Percentiles rank a stretch among this genome's conserved stretches.
phyloP scores from a whole-genome alignment of 2,888 invertebrate species.

The Lordiphosa fenestrarum region DNA sequence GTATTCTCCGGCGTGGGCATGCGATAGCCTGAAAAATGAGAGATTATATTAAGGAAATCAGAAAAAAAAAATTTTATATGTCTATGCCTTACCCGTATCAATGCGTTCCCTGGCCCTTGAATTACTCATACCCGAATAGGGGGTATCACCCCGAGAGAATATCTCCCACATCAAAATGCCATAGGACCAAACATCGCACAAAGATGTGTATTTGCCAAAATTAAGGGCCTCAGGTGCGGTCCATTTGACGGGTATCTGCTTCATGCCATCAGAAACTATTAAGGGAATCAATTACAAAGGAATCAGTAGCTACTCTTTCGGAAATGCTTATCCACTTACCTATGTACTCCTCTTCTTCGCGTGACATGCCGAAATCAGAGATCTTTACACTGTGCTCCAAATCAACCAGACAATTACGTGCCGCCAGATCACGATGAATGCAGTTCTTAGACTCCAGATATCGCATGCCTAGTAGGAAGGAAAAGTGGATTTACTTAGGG shows the following conservation, averaged over 20 bases:
- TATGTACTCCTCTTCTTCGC: slow-evolving; percentile 97
- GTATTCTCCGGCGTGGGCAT: slow-evolving; percentile 96
- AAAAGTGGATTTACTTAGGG: background rate
- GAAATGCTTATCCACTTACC: slow-evolving; percentile 51
- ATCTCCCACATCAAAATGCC: slow-evolving; percentile 98
- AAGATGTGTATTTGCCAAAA: slow-evolving; percentile 96
- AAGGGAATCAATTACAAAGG: background rate
- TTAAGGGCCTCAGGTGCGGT: slow-evolving; percentile 98
- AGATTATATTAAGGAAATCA: background rate
- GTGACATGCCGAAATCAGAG: slow-evolving; percentile 98
- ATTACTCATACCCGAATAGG: slow-evolving; percentile 96
- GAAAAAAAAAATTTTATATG: background rate
- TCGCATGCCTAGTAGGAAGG: slow-evolving; percentile 84
- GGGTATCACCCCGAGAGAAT: slow-evolving; percentile 95
- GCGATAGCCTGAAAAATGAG: slow-evolving; percentile 86
- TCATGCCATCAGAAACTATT: slow-evolving; percentile 96
- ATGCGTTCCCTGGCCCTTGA: slow-evolving; percentile 96
- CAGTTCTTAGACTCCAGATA: slow-evolving; percentile 97
- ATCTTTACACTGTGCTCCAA: slow-evolving; percentile 95
- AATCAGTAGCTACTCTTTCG: background rate
- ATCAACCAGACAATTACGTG: slow-evolving; percentile 90
- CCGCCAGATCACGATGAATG: slow-evolving; percentile 97
- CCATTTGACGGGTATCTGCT: slow-evolving; percentile 99
- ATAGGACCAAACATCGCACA: slow-evolving; percentile 98
- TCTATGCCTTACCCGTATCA: slow-evolving; percentile 86